Evolutionary conservation across 2,888 invertebrate species (phyloP).

Genomic region (Temnothorax rugatulus): DNA sequence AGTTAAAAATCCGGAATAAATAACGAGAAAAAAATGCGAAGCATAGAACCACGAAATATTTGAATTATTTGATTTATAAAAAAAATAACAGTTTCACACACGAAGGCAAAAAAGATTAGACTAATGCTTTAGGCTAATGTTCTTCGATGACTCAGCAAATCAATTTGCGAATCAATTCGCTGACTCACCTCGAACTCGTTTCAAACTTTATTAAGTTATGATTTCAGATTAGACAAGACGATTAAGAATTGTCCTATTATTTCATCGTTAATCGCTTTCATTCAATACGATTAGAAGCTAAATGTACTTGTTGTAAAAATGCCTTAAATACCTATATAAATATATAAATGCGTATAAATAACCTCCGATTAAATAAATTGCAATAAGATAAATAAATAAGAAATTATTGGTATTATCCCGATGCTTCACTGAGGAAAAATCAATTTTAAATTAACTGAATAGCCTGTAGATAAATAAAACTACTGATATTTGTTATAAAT

Average conservation of each 20-base stretch:
- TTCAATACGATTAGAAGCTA: neutral
- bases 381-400: neutral
- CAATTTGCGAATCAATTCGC: constrained; percentile 43
- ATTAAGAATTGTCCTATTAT: constrained; percentile 2
- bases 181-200: constrained; percentile 54
- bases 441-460: neutral
- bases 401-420: too few species aligned
- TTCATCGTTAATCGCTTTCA: neutral
- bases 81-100: neutral
- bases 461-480: neutral
- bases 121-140: constrained; percentile 14
- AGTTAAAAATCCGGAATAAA: constrained; percentile 21
- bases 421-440: neutral
- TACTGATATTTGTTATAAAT: neutral
- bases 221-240: constrained; percentile 33
- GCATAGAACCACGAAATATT: neutral
- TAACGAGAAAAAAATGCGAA: neutral
- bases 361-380: neutral
- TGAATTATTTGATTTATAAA: neutral
- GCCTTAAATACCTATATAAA: too few species aligned
- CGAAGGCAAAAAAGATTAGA: constrained; percentile 16
- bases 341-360: neutral
- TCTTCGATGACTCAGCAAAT: constrained; percentile 36
- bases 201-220: constrained; percentile 53
- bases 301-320: neutral